Evolutionary conservation across 2,797 vertebrate species (phyloP).

Genomic region (Emydoidea blandingii): DNA sequence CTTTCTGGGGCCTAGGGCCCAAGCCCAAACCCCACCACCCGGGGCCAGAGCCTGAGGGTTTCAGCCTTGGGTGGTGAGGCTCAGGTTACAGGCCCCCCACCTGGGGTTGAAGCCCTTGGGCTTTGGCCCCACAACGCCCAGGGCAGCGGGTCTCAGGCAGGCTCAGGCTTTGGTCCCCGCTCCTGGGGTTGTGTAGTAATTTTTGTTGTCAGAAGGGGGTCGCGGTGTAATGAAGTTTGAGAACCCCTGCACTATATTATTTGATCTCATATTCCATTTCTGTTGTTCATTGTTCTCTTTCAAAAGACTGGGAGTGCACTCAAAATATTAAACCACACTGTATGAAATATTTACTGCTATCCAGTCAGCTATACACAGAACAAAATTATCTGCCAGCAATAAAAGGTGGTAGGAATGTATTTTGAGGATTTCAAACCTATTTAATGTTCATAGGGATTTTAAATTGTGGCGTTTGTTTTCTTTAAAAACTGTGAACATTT

Average conservation of each 20-base stretch:
- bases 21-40: no score
- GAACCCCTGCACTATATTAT: background rate
- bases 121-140: no score
- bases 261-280: background rate
- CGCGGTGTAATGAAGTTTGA: no score
- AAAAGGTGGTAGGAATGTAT: background rate
- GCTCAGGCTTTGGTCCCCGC: no score
- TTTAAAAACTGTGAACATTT: fast-evolving
- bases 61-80: no score
- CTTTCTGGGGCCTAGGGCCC: no score
- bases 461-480: background rate
- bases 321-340: background rate
- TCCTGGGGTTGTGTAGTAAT: no score
- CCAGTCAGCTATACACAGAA: background rate
- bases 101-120: no score
- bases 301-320: background rate
- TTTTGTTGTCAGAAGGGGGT: no score
- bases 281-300: background rate
- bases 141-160: no score
- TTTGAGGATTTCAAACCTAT: background rate
- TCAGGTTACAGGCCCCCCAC: no score
- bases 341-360: background rate
- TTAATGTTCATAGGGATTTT: background rate
- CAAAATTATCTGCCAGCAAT: background rate
- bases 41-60: no score